Base-by-base conservation (phyloP, 2,113 vertebrate genomes). In the Amphiprion ocellaris region DNA sequence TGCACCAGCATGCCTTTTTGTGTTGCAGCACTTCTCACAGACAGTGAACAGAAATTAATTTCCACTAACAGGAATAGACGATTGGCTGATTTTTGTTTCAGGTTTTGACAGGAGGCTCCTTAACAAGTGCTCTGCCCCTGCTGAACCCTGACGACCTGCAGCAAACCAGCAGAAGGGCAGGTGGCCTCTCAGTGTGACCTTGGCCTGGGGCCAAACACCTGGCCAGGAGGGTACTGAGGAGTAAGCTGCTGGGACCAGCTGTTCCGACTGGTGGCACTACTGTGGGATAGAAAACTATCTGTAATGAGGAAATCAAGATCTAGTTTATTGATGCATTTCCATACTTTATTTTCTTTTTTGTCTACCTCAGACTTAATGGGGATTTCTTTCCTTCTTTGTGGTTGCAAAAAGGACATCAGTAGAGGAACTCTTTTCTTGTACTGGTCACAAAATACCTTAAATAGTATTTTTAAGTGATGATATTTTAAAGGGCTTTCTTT, bases 61-160 rank as follows among this genome's bases (percentile, higher is more conserved):
- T 49, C 19, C 33, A 37, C 24, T n/a, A 44, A 55, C 1, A 0
- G 58, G 30, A 17, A 52, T 44, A 30, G 21, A 50, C 30, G 3
- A 41, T 49, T 73, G 66, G 33, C 47, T 4, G 23, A 9, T 58
- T 76, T 81, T 66, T 82, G 47, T 69, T 68, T 83, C 82, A 85
- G 75, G 19, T 67, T 53, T 54, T 65, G 83, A 83, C 84, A 89
- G 77, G 85, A 69, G 77, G 74, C 54, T 56, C 60, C 71, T 74
- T 82, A 88, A 87, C 72, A 85, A 82, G 77, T 69, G 65, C 55
- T 69, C 71, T 65, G 74, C 75, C 77, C 76, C 76, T 16, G 14
- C 26, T 86, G 77, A 86, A 82, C 78, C 63, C 54, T 53, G 47
- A 69, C 59, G 24, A 76, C 37, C 74, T 3, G 19, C 70, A 44